Evolutionary conservation across 1,140 invertebrate species (phyloP).

Genomic region (Meloidogyne floridensis): DNA sequence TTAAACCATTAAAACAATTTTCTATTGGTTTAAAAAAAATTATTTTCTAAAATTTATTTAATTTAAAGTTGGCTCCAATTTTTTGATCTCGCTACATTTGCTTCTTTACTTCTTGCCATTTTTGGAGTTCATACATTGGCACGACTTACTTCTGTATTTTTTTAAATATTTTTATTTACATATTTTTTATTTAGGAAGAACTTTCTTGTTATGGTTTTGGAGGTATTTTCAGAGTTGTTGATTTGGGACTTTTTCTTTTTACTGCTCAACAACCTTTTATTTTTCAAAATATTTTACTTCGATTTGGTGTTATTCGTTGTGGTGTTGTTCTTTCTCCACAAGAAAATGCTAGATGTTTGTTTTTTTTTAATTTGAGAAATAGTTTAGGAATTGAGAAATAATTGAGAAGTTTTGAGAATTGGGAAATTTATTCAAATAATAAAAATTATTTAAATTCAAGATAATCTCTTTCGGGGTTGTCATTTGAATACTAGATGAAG

Average conservation of each 20-base stretch:
- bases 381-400: too few relatives aligned
- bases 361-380: background rate
- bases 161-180: background rate
- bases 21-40: background rate
- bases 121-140: slow-evolving; percentile 52
- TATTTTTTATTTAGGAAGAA: slow-evolving; percentile 35
- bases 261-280: slow-evolving; percentile 48
- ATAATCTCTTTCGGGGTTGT: too few relatives aligned
- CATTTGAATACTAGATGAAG: too few relatives aligned
- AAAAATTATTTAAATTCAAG: too few relatives aligned
- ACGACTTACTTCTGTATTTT: slow-evolving; percentile 42
- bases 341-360: slow-evolving; percentile 48
- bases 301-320: slow-evolving; percentile 46
- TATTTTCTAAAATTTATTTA: slow-evolving; percentile 10
- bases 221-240: slow-evolving; percentile 46
- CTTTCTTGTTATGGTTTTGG: slow-evolving; percentile 44
- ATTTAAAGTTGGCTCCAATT: slow-evolving; percentile 45
- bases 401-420: too few relatives aligned
- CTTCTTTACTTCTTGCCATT: slow-evolving; percentile 45
- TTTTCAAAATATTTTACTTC: slow-evolving; percentile 50
- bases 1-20: too few relatives aligned
- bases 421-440: too few relatives aligned
- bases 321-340: slow-evolving; percentile 41
- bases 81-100: slow-evolving; percentile 49
- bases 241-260: slow-evolving; percentile 47